Percentiles rank a stretch among this genome's conserved stretches.
phyloP scores from a whole-genome alignment of 2,888 invertebrate genomes.

The Drosophila lutescens region DNA sequence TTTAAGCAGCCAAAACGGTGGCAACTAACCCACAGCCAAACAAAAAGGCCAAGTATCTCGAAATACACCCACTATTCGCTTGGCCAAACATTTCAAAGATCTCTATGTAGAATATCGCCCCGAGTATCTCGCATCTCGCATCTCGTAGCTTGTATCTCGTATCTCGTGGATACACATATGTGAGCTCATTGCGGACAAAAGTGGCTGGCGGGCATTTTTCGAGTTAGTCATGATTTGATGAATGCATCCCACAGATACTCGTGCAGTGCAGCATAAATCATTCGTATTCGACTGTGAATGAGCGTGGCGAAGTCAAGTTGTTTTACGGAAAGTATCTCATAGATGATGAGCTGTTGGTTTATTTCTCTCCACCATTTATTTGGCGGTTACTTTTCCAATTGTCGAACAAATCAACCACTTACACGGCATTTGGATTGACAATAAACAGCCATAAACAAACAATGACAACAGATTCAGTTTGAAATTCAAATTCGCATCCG shows the following conservation, averaged over 20 bases:
- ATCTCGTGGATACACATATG: conserved; percentile 10
- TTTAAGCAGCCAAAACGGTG: neutral
- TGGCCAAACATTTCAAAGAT: conserved; percentile 3
- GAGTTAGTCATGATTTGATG: conserved; percentile 28
- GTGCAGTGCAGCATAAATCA: conserved; percentile 21
- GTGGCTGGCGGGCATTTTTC: conserved; percentile 21
- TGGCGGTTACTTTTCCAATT: neutral
- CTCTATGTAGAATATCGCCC: neutral
- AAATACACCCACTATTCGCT: conserved; percentile 16
- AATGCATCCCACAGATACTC: conserved; percentile 29
- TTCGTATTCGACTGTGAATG: neutral
- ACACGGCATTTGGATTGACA: conserved; percentile 50
- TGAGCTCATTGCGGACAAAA: conserved; percentile 24
- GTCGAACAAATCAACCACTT: conserved; percentile 53
- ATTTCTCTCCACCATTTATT: neutral
- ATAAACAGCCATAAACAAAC: conserved; percentile 42
- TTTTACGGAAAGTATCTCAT: conserved; percentile 1
- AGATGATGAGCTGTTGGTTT: too few relatives aligned
- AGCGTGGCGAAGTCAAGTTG: conserved; percentile 8
- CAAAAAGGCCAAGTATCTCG: neutral
- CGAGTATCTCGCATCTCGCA: conserved; percentile 11
- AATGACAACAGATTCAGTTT: conserved; percentile 42
- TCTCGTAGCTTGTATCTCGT: neutral
- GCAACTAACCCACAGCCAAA: neutral
- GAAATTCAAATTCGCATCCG: neutral